Evolutionary conservation across 2,797 vertebrate species (phyloP).

Genomic region (Sitta carolinensis): DNA sequence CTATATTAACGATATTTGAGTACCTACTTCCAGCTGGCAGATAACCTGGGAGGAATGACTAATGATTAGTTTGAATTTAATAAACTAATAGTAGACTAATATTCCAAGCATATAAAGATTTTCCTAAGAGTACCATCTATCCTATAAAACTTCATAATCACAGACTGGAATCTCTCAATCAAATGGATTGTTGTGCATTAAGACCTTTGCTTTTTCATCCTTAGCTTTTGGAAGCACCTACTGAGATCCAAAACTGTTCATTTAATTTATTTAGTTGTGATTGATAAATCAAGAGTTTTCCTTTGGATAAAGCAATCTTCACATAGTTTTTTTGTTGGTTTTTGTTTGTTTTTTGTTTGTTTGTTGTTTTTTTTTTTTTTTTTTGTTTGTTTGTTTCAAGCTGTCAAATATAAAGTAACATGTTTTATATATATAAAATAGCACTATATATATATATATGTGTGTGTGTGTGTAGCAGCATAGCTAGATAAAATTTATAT

Average conservation of each 20-base stretch:
- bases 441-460: neutral
- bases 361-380: too few species aligned
- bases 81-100: neutral
- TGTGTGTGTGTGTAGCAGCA: neutral
- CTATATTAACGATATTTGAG: slow-evolving; percentile 51
- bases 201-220: neutral
- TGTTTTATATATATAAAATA: neutral
- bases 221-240: neutral
- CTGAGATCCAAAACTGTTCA: neutral
- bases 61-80: neutral
- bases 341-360: too few species aligned
- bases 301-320: neutral
- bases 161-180: neutral
- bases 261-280: neutral
- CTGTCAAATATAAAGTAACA: neutral
- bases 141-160: neutral
- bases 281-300: neutral
- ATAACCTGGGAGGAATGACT: slow-evolving; percentile 41
- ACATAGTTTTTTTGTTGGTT: neutral
- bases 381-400: neutral
- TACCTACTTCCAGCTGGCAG: slow-evolving; percentile 45
- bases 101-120: neutral
- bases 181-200: neutral
- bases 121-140: neutral
- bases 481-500: neutral